Evolutionary conservation across 2,113 vertebrate species (phyloP).

Genomic region (Acrocephalus kingi): DNA sequence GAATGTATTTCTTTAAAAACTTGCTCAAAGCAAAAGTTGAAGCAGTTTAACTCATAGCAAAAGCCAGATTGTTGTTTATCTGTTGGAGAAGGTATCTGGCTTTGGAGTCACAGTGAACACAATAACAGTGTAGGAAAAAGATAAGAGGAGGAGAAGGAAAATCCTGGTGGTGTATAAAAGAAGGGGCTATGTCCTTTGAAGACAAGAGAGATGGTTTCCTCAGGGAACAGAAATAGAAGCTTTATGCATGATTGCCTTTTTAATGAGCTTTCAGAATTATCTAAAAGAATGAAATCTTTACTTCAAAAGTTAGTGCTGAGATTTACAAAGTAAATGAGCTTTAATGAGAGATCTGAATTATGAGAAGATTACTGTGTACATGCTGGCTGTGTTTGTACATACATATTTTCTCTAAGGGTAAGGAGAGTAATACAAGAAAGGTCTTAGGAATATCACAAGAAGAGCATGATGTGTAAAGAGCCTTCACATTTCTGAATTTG

Average conservation of each 20-base stretch:
- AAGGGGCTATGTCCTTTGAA: constrained; percentile 35
- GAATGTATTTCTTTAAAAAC: neutral
- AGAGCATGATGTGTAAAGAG: neutral
- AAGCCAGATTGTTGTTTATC: constrained; percentile 1
- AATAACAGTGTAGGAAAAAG: neutral
- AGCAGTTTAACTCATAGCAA: neutral
- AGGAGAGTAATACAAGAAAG: neutral
- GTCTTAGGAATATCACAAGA: neutral
- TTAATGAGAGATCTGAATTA: constrained; percentile 31
- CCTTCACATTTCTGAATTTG: neutral
- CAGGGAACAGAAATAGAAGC: constrained; percentile 21
- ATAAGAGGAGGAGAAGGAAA: constrained; percentile 16
- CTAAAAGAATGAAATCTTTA: constrained; percentile 31
- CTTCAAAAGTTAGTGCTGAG: constrained; percentile 10
- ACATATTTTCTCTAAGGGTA: neutral
- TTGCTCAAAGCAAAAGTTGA: neutral
- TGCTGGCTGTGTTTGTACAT: constrained; percentile 12
- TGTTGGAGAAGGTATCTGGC: neutral
- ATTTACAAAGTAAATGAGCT: constrained; percentile 32
- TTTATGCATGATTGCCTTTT: constrained; percentile 45
- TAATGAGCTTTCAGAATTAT: constrained; percentile 55
- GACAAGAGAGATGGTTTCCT: neutral
- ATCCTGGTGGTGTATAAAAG: constrained; percentile 15
- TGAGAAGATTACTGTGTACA: neutral
- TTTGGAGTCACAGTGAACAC: constrained; percentile 15